Evolutionary conservation across 2,113 vertebrate genomes (phyloP).

Genomic region (Indri indri): DNA sequence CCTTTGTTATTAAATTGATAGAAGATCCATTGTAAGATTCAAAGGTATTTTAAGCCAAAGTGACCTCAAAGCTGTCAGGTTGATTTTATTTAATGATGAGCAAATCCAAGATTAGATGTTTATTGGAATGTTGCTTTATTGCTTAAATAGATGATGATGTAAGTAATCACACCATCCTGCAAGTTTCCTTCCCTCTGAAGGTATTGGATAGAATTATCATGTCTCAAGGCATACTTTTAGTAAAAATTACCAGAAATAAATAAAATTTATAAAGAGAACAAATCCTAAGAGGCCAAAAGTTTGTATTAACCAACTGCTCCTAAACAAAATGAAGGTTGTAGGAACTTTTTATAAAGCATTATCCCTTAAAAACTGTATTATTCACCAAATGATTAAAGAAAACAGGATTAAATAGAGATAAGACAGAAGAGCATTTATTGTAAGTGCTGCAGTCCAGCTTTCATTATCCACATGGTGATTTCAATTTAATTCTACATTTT

Average conservation of each 20-base stretch:
- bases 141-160: neutral
- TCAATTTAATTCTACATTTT: conserved; percentile 6
- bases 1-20: neutral
- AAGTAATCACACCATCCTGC: neutral
- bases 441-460: neutral
- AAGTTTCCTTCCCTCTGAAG: conserved; percentile 15
- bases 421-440: neutral
- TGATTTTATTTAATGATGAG: conserved; percentile 33
- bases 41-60: conserved; percentile 38
- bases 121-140: neutral
- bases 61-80: neutral
- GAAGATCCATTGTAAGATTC: neutral
- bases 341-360: neutral
- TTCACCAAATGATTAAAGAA: conserved; percentile 16
- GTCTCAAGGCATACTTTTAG: neutral
- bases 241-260: conserved; percentile 27
- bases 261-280: conserved; percentile 8
- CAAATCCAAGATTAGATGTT: conserved; percentile 16
- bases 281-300: conserved; percentile 25
- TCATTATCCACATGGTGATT: neutral
- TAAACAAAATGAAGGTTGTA: neutral
- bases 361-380: neutral
- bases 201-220: conserved; percentile 17
- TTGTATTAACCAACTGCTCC: neutral
- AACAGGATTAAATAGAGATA: conserved; percentile 17